These are phyloP conservation scores for Schlechtendalia chinensis DNA, from an alignment of 1,140 invertebrate species.

Conservation along the genomic window DNA sequence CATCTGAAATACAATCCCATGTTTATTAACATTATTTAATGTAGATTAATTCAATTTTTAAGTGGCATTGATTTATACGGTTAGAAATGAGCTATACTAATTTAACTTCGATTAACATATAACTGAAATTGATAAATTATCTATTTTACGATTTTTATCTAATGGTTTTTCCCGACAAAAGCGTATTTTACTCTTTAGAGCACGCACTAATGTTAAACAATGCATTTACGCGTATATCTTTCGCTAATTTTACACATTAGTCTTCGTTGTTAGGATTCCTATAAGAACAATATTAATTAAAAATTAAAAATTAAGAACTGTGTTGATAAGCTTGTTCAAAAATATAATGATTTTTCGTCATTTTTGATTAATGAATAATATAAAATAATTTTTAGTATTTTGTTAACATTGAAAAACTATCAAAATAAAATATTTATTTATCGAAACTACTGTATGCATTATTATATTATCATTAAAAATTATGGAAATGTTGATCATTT, in stretches of 20 bases:
- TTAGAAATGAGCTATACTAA: not conserved
- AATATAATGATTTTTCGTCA: not conserved
- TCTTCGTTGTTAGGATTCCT: not conserved
- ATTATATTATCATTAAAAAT: no score
- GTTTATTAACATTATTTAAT: no score
- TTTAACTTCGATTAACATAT: not conserved
- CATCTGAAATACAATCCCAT: no score
- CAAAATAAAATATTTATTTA: no score
- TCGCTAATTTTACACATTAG: constrained; percentile 32
- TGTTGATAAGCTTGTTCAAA: not conserved
- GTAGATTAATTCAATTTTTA: no score
- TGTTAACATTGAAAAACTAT: no score
- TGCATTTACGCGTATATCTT: constrained; percentile 13
- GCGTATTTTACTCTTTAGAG: not conserved
- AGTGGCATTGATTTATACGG: not conserved
- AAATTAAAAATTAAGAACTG: constrained; percentile 8
- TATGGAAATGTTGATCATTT: no score
- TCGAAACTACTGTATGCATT: no score
- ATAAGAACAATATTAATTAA: constrained; percentile 25
- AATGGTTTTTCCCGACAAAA: constrained; percentile 29
- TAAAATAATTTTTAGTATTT: no score
- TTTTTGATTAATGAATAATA: not conserved
- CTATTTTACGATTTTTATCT: not conserved
- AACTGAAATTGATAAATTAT: constrained; percentile 30
- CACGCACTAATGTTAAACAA: constrained; percentile 1